Conservation (phyloP, 2,888 invertebrate species). For the Embidobia sp. region DNA sequence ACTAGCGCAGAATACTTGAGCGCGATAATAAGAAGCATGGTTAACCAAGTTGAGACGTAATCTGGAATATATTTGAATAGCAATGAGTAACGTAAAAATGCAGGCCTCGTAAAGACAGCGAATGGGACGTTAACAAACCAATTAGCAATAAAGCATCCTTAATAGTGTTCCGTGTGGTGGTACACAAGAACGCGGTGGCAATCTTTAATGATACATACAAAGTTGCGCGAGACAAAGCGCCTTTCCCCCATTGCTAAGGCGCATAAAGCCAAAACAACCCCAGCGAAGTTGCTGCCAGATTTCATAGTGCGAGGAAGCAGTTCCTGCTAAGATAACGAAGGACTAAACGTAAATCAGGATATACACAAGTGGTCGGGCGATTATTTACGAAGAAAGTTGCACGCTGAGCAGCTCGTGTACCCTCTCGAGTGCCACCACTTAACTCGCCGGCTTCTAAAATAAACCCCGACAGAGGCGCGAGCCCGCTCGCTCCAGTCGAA, state of each 20-base stretch:
- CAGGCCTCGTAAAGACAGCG: slow-evolving; percentile 19
- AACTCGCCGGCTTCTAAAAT: too few relatives aligned
- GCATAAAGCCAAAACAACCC: slow-evolving; percentile 44
- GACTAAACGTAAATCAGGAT: slow-evolving; percentile 42
- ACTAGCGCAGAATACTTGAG: neutral
- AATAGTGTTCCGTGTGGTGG: too few relatives aligned
- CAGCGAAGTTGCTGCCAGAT: slow-evolving; percentile 22
- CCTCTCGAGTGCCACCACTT: too few relatives aligned
- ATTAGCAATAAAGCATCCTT: slow-evolving; percentile 76
- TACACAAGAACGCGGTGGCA: slow-evolving; percentile 63
- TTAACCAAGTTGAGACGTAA: slow-evolving; percentile 11
- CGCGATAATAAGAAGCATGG: slow-evolving; percentile 11
- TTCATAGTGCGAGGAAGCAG: slow-evolving; percentile 19
- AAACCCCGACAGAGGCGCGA: too few relatives aligned
- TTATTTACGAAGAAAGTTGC: slow-evolving; percentile 35
- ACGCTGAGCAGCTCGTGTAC: too few relatives aligned
- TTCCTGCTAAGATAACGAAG: slow-evolving; percentile 31
- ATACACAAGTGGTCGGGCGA: slow-evolving; percentile 10
- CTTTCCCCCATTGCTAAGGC: slow-evolving; percentile 2
- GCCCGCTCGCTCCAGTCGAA: too few relatives aligned
- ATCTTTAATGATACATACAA: slow-evolving; percentile 29
- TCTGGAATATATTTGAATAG: slow-evolving; percentile 26
- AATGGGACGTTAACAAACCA: slow-evolving; percentile 76
- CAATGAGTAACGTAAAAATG: slow-evolving; percentile 35
- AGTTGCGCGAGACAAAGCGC: slow-evolving; percentile 33